Conservation (phyloP, 2,113 vertebrate genomes). For the Mustela lutreola region DNA sequence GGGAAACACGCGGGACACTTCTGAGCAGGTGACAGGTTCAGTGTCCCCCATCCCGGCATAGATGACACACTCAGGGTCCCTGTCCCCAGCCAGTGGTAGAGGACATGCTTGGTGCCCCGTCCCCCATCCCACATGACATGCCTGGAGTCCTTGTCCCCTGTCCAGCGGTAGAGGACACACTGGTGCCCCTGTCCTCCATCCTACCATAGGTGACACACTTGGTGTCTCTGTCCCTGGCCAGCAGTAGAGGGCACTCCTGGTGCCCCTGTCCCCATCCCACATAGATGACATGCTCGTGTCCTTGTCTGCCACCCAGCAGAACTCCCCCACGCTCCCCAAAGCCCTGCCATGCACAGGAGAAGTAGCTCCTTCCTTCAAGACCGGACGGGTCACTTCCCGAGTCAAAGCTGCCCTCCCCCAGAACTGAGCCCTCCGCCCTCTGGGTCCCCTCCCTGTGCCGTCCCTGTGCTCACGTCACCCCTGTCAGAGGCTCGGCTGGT, state of each 20-base stretch:
- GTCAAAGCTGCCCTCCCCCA: constrained; percentile 69
- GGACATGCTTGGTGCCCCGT: not conserved
- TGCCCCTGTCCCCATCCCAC: too few relatives aligned
- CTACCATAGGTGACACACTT: not conserved
- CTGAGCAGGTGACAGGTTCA: not conserved
- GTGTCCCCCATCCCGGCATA: not conserved
- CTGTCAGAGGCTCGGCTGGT: not conserved
- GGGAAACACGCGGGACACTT: not conserved
- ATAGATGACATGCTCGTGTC: too few relatives aligned
- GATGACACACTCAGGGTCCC: not conserved
- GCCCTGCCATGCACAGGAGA: not conserved
- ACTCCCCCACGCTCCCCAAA: constrained; percentile 16
- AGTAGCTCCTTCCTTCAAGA: constrained; percentile 81
- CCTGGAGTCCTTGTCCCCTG: too few relatives aligned
- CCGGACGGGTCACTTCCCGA: constrained; percentile 77
- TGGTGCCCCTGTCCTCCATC: not conserved
- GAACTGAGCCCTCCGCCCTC: not conserved
- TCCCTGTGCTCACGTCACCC: not conserved
- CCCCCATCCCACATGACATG: not conserved
- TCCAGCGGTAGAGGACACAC: too few relatives aligned
- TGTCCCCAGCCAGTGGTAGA: too few relatives aligned
- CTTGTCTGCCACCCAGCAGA: not conserved
- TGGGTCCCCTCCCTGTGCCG: not conserved
- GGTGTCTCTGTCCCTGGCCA: too few relatives aligned
- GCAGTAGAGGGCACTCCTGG: too few relatives aligned